Evolutionary conservation across 2,113 vertebrate genomes (phyloP), one percentile per base, ranked within the genome.

Genomic region (Ceuthmochares aereus): DNA sequence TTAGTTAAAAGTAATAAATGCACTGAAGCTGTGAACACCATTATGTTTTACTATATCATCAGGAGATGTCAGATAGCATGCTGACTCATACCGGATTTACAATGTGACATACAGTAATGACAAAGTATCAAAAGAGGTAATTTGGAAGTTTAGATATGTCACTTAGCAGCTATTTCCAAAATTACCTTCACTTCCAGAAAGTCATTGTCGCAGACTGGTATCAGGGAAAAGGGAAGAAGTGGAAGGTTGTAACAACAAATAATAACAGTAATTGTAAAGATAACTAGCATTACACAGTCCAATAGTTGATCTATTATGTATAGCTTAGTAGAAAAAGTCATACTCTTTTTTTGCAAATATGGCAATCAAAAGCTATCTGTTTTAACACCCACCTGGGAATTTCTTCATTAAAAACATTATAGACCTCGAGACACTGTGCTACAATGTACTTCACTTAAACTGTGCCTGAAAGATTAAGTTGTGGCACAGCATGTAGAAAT

Each of bases 151-250:
- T 85, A 87, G 81, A 70, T 64, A 36, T 90, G 75, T 94, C 88
- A 83, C 74, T 78, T 96, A 94, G 78, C 78, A 97, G 89, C 70
- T 78, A 86, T 96, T 97, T 89, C 55, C 34, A 96, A 97, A 97
- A 96, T 87, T 96, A 93, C 86, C 68, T 97, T 97, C 69, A 55
- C 77, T 89, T 91, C 69, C 78, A 95, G 82, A 96, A 96, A 95
- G 82, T 89, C 74, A 58, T 69, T 95, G 66, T 93, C 90, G 79
- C 68, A 68, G 56, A 52, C 26, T 88, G 17, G 49, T 68, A 91
- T 89, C 58, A 89, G 70, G 70, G 74, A 83, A 66, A 87, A 87
- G 21, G n/a, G 47, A 91, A 68, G 93, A 93, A 42, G 42, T 89
- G 54, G 77, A 91, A 36, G 23, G 19, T 43, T 95, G 59, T 94